Evolutionary conservation across 2,113 vertebrate genomes (phyloP).

Genomic region (Cephalopholis sonnerati): DNA sequence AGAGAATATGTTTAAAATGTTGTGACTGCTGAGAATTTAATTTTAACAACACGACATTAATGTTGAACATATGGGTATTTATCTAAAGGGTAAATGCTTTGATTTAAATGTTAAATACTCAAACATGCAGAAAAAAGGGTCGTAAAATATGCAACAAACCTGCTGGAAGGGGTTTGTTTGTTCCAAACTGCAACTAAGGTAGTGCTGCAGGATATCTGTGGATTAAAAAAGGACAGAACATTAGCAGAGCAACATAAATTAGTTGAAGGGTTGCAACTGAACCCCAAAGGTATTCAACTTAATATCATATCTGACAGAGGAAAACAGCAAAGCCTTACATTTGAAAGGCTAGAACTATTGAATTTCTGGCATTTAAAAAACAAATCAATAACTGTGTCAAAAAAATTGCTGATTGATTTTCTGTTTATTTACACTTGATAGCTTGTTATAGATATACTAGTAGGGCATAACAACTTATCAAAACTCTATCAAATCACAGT

Average conservation of each 20-base stretch:
- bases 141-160: slow-evolving; percentile 81
- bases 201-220: slow-evolving; percentile 93
- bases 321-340: background rate
- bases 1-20: slow-evolving; percentile 10
- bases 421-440: no score
- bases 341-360: background rate
- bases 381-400: no score
- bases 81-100: background rate
- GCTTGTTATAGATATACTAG: background rate
- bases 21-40: slow-evolving; percentile 1
- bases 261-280: no score
- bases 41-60: background rate
- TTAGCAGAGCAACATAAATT: background rate
- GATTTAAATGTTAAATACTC: background rate
- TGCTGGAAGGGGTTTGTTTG: slow-evolving; percentile 96
- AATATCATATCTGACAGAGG: background rate
- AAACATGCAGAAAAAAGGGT: background rate
- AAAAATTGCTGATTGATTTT: no score
- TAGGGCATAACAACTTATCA: no score
- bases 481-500: no score
- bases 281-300: background rate
- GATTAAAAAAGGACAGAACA: background rate
- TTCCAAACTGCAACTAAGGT: slow-evolving; percentile 89
- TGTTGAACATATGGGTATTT: background rate
- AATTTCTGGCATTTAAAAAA: no score